These are phyloP conservation scores for Cryptocephalus primarius DNA, from an alignment of 2,888 invertebrate genomes.

Conservation along the genomic window DNA sequence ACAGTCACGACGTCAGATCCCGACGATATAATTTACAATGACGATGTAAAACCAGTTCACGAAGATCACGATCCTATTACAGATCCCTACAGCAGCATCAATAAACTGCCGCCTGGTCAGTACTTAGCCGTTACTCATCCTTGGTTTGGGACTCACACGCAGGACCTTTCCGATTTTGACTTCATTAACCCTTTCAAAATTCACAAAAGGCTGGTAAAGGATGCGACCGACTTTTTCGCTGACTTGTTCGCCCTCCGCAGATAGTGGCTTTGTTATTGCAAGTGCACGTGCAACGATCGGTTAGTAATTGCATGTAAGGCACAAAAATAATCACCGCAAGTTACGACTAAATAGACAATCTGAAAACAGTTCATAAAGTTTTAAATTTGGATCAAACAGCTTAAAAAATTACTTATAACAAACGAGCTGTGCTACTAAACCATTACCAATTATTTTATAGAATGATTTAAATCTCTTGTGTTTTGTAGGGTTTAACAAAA, in stretches of 20 bases:
- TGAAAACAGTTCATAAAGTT: no score
- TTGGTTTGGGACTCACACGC: slow-evolving; percentile 14
- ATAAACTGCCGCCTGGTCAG: slow-evolving; percentile 15
- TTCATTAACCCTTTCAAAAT: slow-evolving; percentile 9
- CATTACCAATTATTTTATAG: no score
- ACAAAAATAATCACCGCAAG: not conserved
- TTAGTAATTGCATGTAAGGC: no score
- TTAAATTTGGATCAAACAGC: no score
- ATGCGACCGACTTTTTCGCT: slow-evolving; percentile 8
- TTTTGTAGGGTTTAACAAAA: no score
- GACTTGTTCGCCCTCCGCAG: slow-evolving; percentile 7
- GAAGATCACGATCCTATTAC: slow-evolving; percentile 23
- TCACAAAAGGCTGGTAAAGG: slow-evolving; percentile 5
- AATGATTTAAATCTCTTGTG: no score
- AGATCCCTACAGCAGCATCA: slow-evolving; percentile 6
- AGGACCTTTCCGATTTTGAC: slow-evolving; percentile 12
- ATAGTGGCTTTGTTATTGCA: slow-evolving; percentile 1
- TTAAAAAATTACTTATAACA: no score
- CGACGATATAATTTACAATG: slow-evolving; percentile 25
- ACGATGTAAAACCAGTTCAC: slow-evolving; percentile 24
- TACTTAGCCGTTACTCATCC: slow-evolving; percentile 16
- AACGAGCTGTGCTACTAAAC: no score
- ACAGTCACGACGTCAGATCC: slow-evolving; percentile 11
- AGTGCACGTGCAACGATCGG: no score
- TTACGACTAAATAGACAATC: not conserved